Evolutionary conservation across 2,797 vertebrate genomes (phyloP).

Genomic region (Pseudopleuronectes americanus): DNA sequence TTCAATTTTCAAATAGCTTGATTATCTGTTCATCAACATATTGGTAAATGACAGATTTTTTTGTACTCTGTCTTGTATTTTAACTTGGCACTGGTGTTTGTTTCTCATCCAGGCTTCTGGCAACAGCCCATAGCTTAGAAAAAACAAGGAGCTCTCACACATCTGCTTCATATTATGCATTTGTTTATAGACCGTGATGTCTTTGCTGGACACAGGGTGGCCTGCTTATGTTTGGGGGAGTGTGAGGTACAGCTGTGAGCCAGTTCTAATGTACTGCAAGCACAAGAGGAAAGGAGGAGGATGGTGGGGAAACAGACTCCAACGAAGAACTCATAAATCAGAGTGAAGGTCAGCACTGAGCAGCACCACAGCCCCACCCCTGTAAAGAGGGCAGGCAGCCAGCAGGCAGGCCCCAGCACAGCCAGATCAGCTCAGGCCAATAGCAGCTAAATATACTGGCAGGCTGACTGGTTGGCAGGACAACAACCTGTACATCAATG

Average conservation of each 20-base stretch:
- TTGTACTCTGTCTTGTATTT: not conserved
- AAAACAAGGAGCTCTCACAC: conserved; percentile 36
- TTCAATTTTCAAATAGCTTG: not conserved
- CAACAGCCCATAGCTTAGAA: not conserved
- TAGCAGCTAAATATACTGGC: conserved; percentile 48
- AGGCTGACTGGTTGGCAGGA: conserved; percentile 43
- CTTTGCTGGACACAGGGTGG: conserved; percentile 51
- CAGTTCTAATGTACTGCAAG: conserved; percentile 37
- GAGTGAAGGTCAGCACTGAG: conserved; percentile 62
- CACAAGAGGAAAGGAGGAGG: conserved; percentile 32
- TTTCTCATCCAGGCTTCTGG: not conserved
- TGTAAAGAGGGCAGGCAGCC: conserved; percentile 53
- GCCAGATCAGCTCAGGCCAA: conserved; percentile 36
- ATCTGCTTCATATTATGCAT: conserved; percentile 59
- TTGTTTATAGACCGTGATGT: conserved; percentile 63
- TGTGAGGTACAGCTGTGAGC: conserved; percentile 45
- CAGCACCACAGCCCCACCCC: conserved; percentile 54
- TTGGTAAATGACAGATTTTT: not conserved
- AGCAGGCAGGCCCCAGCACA: conserved; percentile 33
- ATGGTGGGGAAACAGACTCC: conserved; percentile 26
- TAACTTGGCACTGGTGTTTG: not conserved
- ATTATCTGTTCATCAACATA: not conserved
- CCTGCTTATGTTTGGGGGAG: conserved; percentile 32
- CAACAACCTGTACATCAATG: conserved; percentile 57
- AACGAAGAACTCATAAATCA: conserved; percentile 71